Evolutionary conservation across 1,140 invertebrate genomes (phyloP), one percentile per base, ranked within the genome.

Genomic region (Apis cerana): DNA sequence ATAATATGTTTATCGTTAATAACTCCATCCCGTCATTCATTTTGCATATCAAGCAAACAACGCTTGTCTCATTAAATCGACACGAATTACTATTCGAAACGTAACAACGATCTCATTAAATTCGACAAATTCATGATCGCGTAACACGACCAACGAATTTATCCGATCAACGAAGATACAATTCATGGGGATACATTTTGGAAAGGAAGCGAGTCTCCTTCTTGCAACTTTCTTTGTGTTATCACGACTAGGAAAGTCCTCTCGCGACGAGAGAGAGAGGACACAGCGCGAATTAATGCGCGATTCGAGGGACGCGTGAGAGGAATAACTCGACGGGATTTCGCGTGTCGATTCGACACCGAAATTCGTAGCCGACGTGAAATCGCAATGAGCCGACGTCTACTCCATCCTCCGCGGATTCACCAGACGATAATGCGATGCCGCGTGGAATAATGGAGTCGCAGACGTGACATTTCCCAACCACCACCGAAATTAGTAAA

Each of bases 241-340:
- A 52, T 50, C 54, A 69, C 33, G 79, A 84, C 82, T 56, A 72
- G 80, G 68, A 88, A 89, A 90, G 85, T 91, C 90, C 27, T 74
- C 82, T 74, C 84, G 85, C 72, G 81, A 33, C 33, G 33, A 33
- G 33, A 33, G 33, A 80, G 33, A 85, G 75, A 58, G 80, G 74
- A 75, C 17, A 72, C 68, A 56, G 77, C 62, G 65, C 52, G 69
- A 85, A 89, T 90, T 87, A 89, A 86, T 84, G 84, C 82, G 87
- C 87, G 85, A 84, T 89, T 89, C 85, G 75, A 67, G 65, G 58
- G 77, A 84, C 75, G 70, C 88, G 87, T 86, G 87, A 79, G 67
- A 69, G 71, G 85, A 88, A 90, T 89, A 87, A 85, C 82, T 82
- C 84, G 87, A 50, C 79, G 62, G 71, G 62, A 58, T 68, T 68